A percentile compares a stretch with the other conserved stretches of the same genome.
phyloP scores from a whole-genome alignment of 2,888 invertebrate genomes.

The Campoplex nolae region DNA sequence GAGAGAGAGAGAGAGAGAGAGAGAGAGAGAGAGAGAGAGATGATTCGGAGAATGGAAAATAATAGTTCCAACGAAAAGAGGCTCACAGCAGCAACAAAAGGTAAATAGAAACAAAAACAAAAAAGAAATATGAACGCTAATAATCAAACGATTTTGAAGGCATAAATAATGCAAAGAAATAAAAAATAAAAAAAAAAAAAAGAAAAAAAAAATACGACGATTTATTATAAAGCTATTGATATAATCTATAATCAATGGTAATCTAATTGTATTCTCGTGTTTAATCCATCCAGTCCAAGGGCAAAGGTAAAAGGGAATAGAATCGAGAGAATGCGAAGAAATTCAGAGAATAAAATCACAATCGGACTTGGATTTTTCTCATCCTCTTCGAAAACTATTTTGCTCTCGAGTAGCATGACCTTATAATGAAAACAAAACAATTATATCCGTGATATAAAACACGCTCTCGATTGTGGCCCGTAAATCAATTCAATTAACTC shows the following conservation, averaged over 20 bases:
- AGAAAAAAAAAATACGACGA: slow-evolving; percentile 27
- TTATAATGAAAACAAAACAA: too few relatives aligned
- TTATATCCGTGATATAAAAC: too few relatives aligned
- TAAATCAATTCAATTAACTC: too few relatives aligned
- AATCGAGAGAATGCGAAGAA: background rate
- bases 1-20: too few relatives aligned
- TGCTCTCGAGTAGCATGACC: too few relatives aligned
- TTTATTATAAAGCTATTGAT: background rate
- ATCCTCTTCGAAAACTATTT: too few relatives aligned
- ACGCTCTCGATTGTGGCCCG: too few relatives aligned
- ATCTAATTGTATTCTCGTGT: background rate
- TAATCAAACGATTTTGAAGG: slow-evolving; percentile 67
- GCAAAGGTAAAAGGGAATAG: background rate
- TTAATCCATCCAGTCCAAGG: background rate
- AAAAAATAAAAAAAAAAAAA: too few relatives aligned
- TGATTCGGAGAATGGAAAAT: background rate
- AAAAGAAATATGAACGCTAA: slow-evolving; percentile 61
- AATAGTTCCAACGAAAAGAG: slow-evolving; percentile 50
- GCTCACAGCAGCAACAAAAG: slow-evolving; percentile 72
- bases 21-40: too few relatives aligned
- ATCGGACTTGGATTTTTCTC: background rate
- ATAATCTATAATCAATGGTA: background rate
- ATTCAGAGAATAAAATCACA: background rate
- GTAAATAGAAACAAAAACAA: slow-evolving; percentile 49
- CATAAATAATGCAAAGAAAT: slow-evolving; percentile 38